Conservation (phyloP, 2,113 vertebrate genomes). For the Shinisaurus crocodilurus region DNA sequence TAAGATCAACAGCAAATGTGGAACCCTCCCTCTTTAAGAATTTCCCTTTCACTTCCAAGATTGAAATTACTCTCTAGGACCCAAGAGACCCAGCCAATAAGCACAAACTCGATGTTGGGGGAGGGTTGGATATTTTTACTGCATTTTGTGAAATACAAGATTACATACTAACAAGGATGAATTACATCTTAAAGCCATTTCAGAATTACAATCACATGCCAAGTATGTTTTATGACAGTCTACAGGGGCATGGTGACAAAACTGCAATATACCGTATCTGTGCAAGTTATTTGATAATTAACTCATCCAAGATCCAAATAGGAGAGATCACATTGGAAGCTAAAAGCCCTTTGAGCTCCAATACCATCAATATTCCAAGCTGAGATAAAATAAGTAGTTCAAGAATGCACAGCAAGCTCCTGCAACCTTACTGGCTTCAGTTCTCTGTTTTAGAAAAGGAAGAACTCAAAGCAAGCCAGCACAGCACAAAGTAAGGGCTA, state of each 20-base stretch:
- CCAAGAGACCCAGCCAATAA: conserved; percentile 18
- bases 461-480: neutral
- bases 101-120: neutral
- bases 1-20: conserved; percentile 12
- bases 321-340: neutral
- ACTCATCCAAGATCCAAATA: neutral
- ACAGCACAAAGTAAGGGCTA: neutral
- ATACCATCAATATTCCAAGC: neutral
- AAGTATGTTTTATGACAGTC: conserved; percentile 36
- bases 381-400: neutral
- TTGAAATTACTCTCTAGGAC: conserved; percentile 25
- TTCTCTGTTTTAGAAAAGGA: neutral
- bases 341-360: neutral
- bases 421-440: neutral
- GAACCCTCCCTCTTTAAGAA: conserved; percentile 4
- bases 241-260: conserved; percentile 23
- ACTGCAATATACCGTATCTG: conserved; percentile 35
- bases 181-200: conserved; percentile 37
- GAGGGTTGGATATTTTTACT: conserved; percentile 18
- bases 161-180: conserved; percentile 22
- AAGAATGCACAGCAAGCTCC: neutral
- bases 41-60: no score
- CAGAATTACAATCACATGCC: conserved; percentile 44
- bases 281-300: neutral
- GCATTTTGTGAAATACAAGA: conserved; percentile 8